Conservation (phyloP, 2,113 vertebrate species). For the Melanerpes aurifrons region DNA sequence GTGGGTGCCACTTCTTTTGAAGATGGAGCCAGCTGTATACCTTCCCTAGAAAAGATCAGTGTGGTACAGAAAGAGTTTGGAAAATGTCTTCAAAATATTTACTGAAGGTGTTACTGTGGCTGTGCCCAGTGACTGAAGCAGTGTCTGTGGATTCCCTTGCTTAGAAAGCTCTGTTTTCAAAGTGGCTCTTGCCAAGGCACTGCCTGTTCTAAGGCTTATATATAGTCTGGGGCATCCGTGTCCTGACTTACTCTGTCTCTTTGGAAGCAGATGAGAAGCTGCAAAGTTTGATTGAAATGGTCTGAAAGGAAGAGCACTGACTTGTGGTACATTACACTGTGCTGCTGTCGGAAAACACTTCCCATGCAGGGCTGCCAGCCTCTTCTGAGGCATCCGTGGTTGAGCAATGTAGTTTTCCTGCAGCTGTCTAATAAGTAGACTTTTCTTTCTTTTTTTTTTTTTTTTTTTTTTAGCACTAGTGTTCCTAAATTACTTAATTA, state of each 20-base stretch:
- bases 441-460: too few relatives aligned
- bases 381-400: neutral
- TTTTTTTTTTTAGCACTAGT: neutral
- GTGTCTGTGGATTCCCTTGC: constrained; percentile 23
- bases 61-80: neutral
- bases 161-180: constrained; percentile 23
- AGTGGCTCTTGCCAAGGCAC: constrained; percentile 22
- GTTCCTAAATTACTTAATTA: neutral
- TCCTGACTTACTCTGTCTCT: constrained; percentile 49
- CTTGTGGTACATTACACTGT: neutral
- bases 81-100: constrained; percentile 60
- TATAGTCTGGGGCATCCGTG: constrained; percentile 8
- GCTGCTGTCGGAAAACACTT: neutral
- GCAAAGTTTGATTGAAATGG: neutral
- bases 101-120: constrained; percentile 48
- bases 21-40: neutral
- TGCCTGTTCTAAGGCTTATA: constrained; percentile 2
- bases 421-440: neutral
- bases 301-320: constrained; percentile 7
- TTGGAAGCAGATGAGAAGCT: constrained; percentile 22
- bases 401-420: neutral
- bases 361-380: neutral
- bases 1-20: constrained; percentile 4
- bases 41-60: constrained; percentile 26
- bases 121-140: neutral